Evolutionary conservation across 2,888 invertebrate species (phyloP).

Genomic region (Mesorhabditis sp.): DNA sequence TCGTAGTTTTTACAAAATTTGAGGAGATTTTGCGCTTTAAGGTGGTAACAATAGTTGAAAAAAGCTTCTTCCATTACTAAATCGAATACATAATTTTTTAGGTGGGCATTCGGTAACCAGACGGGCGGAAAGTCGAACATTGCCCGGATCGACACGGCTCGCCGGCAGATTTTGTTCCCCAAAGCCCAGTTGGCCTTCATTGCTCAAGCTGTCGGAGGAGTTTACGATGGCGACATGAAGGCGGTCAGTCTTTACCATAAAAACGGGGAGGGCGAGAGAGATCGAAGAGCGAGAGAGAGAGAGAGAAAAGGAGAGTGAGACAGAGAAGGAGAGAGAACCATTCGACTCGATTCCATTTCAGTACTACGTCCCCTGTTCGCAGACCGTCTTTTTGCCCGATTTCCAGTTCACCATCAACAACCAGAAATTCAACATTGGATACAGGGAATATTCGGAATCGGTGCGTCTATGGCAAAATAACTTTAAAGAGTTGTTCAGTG

Average conservation of each 20-base stretch:
- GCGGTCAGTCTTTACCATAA: background rate
- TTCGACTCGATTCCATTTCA: background rate
- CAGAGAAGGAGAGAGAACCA: background rate
- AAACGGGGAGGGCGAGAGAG: too few species aligned
- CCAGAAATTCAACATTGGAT: background rate
- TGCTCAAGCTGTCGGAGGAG: background rate
- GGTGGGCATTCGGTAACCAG: background rate
- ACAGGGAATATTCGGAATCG: background rate
- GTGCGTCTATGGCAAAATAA: background rate
- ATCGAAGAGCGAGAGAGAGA: too few species aligned
- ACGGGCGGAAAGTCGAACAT: background rate
- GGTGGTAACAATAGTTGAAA: background rate
- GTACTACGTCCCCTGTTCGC: background rate
- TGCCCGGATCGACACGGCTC: background rate
- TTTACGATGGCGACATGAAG: background rate
- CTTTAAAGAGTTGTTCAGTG: background rate
- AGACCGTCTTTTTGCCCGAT: background rate
- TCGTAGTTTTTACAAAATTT: too few species aligned
- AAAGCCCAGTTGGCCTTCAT: background rate
- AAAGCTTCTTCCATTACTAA: background rate
- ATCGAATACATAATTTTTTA: background rate
- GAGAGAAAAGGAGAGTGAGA: background rate
- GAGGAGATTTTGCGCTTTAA: background rate
- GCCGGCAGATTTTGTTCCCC: background rate
- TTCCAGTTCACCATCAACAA: background rate